A percentile compares a stretch with the other conserved stretches of the same genome.
phyloP scores from a whole-genome alignment of 2,888 invertebrate genomes.

The Octonoba sinensis region DNA sequence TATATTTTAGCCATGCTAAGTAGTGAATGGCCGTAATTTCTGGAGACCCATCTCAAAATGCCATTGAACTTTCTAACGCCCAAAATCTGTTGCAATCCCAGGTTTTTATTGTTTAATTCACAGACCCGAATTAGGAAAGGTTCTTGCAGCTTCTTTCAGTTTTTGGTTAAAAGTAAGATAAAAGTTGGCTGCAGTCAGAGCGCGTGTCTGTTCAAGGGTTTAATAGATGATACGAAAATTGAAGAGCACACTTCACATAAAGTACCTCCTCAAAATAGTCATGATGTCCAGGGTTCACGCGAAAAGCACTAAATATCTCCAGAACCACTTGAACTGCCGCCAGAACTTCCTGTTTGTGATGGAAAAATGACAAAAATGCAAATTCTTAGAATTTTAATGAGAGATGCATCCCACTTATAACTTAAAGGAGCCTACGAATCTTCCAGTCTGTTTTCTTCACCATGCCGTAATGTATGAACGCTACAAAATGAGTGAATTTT shows the following conservation, averaged over 20 bases:
- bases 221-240: slow-evolving; percentile 57
- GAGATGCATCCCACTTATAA: slow-evolving; percentile 21
- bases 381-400: slow-evolving; percentile 42
- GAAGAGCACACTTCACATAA: slow-evolving; percentile 50
- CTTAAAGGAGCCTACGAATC: neutral
- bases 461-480: no score
- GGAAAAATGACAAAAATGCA: slow-evolving; percentile 52
- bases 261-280: slow-evolving; percentile 61
- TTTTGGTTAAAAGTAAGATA: neutral
- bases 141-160: no score
- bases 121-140: no score
- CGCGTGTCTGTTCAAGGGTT: slow-evolving; percentile 34
- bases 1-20: no score
- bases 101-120: no score
- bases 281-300: slow-evolving; percentile 41
- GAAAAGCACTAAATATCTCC: slow-evolving; percentile 45
- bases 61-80: no score
- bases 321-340: slow-evolving; percentile 43
- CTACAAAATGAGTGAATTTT: no score
- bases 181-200: slow-evolving; percentile 3
- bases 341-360: slow-evolving; percentile 57
- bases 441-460: no score
- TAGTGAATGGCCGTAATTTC: no score
- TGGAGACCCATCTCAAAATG: no score
- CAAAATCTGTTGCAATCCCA: no score